Base-by-base conservation (phyloP, 1,140 invertebrate genomes). In the Carposina sasakii region DNA sequence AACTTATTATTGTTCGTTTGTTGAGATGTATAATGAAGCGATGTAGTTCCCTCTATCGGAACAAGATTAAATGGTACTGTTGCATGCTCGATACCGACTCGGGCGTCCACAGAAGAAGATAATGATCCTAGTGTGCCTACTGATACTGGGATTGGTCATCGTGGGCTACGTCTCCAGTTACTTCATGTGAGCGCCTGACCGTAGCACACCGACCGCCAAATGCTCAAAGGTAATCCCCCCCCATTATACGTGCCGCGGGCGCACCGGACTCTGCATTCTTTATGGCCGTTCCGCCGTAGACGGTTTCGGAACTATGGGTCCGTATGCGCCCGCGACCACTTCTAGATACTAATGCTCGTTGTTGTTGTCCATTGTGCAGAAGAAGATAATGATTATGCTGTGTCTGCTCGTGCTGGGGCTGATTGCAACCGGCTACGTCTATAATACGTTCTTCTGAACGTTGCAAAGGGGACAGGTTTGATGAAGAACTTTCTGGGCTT, bases 381-480 rank as follows among this genome's bases (percentile, higher is more conserved):
- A 97, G 94, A 96, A 97, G 90, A 97, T 97, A 78, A 96, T 96
- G 92, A 97, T 97, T 87, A 90, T 97, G 89, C 92, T 96, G 81
- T 96, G 95, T 88, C 88, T 97, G 76, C 88, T 93, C 67, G 90
- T 96, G 71, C 84, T 94, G 70, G 90, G 89, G 54, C 90, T 91
- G 57, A 91, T 91, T 69, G 88, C 93, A 74, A 90, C 88, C 69
- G 88, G 89, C 78, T 91, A 93, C 85, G 88, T 94, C 64, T 81
- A 84, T 82, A 79, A 63, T 72, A 81, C 68, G 57, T 79, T 84
- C 76, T 78, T 77, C 76, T 84, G 79, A 77, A 68, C 66, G 64
- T 48, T n/a, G 60, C 60, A 55, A 64, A 56, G 46, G 71, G 72
- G 70, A 66, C 71, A 85, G 81, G 81, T 84, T 81, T 81, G 79